These are phyloP conservation scores for Clanis bilineata DNA, from an alignment of 2,888 invertebrate genomes.

Conservation along the genomic window DNA sequence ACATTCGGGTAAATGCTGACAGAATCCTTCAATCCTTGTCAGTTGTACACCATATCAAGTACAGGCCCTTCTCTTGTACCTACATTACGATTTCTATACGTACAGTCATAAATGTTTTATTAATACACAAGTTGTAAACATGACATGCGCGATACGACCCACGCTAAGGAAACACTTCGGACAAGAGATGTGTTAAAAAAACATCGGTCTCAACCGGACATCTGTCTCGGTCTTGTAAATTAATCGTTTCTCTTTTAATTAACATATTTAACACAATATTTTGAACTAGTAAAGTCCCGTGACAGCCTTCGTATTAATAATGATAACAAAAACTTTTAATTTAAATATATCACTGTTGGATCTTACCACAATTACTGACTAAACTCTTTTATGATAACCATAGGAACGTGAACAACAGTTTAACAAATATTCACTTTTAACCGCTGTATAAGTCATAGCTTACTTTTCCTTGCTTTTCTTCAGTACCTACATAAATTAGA, in stretches of 20 bases:
- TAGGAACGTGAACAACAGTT: no score
- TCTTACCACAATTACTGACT: no score
- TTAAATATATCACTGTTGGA: no score
- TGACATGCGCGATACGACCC: background rate
- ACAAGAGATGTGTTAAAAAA: constrained; percentile 6
- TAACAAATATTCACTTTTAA: no score
- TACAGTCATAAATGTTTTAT: background rate
- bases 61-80: background rate
- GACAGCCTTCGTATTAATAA: background rate
- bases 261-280: background rate
- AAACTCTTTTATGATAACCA: no score
- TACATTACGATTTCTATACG: background rate
- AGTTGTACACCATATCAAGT: background rate
- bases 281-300: background rate
- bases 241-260: constrained; percentile 1
- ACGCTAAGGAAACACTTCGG: background rate
- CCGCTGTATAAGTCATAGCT: no score
- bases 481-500: no score
- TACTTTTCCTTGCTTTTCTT: no score
- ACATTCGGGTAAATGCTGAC: no score
- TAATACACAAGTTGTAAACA: background rate
- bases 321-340: no score
- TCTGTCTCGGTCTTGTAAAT: background rate
- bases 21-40: no score
- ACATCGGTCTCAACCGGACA: background rate